Conservation (phyloP, 2,797 vertebrate species). For the Silurus aristotelis region DNA sequence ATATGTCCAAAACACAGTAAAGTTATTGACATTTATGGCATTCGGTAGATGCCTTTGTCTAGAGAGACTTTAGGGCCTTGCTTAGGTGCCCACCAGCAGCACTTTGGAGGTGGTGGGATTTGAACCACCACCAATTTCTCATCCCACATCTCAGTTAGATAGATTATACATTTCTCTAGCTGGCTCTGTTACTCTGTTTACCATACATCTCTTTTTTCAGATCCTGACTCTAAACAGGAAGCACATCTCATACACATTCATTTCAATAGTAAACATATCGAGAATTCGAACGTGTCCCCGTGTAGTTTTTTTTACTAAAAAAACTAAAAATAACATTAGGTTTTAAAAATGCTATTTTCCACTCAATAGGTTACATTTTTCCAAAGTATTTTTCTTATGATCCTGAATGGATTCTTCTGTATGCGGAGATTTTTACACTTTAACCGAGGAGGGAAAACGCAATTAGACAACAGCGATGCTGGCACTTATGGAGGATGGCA, state of each 20-base stretch:
- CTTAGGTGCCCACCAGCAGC: too few relatives aligned
- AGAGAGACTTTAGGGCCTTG: too few relatives aligned
- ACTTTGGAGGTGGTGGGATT: too few relatives aligned
- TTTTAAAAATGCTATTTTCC: background rate
- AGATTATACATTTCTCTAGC: conserved; percentile 26
- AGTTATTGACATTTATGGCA: too few relatives aligned
- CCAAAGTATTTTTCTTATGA: background rate
- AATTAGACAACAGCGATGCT: conserved; percentile 50
- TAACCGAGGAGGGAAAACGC: conserved; percentile 22
- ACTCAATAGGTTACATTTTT: background rate
- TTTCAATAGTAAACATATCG: background rate
- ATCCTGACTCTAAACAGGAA: conserved; percentile 6
- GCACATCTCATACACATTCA: conserved; percentile 27
- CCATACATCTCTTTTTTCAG: background rate
- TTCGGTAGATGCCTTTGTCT: too few relatives aligned
- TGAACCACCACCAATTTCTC: too few relatives aligned
- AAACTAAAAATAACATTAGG: background rate
- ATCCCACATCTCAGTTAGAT: background rate
- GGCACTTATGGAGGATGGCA: conserved; percentile 58
- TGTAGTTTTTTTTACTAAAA: background rate
- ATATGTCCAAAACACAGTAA: conserved; percentile 16
- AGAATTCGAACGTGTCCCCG: too few relatives aligned
- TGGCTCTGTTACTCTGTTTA: background rate
- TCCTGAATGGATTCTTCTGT: background rate
- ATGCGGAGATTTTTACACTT: conserved; percentile 13